phyloP scores from a whole-genome alignment of 2,797 vertebrate species.

The Acanthurus leucopareius region DNA sequence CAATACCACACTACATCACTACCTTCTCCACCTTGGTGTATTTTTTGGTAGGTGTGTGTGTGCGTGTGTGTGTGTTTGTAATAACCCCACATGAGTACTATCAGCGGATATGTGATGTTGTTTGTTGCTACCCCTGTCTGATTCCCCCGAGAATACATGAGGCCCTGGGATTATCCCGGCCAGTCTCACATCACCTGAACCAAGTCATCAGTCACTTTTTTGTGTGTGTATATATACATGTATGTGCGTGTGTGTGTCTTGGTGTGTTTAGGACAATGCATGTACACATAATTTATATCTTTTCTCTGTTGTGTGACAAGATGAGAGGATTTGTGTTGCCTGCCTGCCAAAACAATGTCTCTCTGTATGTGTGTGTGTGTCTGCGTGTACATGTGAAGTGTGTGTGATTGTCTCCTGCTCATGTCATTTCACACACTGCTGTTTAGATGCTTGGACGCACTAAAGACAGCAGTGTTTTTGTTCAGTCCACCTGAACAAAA shows the following conservation, averaged over 20 bases:
- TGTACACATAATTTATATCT: constrained; percentile 33
- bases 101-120: constrained; percentile 43
- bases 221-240: constrained; percentile 4
- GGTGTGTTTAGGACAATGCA: neutral
- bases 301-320: constrained; percentile 13
- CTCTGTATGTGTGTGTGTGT: neutral
- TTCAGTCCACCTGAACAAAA: neutral
- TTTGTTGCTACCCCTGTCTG: constrained; percentile 64
- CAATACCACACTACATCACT: constrained; percentile 38
- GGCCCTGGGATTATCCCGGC: constrained; percentile 74
- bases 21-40: constrained; percentile 40
- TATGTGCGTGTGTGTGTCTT: constrained; percentile 30
- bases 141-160: constrained; percentile 60
- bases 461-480: neutral
- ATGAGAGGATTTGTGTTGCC: constrained; percentile 32
- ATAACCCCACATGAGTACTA: constrained; percentile 44
- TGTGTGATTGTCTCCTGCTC: constrained; percentile 1
- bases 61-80: constrained; percentile 50
- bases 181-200: constrained; percentile 71
- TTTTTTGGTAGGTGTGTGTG: constrained; percentile 38
- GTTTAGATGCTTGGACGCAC: constrained; percentile 1
- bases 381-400: neutral
- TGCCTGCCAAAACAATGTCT: constrained; percentile 14
- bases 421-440: constrained; percentile 7
- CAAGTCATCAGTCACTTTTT: constrained; percentile 74